Evolutionary conservation across 2,888 invertebrate species (phyloP).

Genomic region (Agriopis marginaria): DNA sequence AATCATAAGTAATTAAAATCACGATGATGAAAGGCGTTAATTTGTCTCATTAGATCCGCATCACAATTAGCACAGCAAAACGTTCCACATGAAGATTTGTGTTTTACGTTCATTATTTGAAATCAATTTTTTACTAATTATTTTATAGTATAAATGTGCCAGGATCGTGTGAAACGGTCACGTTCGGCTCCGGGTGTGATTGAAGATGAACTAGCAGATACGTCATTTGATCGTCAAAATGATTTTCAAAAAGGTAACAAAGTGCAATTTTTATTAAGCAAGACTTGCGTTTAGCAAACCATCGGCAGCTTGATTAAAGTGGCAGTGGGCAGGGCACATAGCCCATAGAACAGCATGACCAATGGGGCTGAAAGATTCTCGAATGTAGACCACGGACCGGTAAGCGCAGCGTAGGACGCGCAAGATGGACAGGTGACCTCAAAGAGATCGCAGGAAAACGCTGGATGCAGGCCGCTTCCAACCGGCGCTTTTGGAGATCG

Average conservation of each 20-base stretch:
- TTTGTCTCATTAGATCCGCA: constrained; percentile 27
- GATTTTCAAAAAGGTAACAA: constrained; percentile 8
- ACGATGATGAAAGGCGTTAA: constrained; percentile 21
- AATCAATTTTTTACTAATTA: constrained; percentile 41
- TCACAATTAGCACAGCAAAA: constrained; percentile 17
- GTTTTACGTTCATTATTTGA: constrained; percentile 37
- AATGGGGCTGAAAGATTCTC: too few relatives aligned
- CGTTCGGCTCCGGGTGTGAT: neutral
- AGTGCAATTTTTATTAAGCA: too few relatives aligned
- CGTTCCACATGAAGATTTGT: constrained; percentile 13
- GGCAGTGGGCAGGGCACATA: too few relatives aligned
- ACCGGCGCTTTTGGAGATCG: too few relatives aligned
- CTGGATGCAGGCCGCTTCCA: too few relatives aligned
- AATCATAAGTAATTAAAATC: neutral
- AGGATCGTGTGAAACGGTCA: neutral
- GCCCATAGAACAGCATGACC: too few relatives aligned
- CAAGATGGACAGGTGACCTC: too few relatives aligned
- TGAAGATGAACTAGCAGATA: neutral
- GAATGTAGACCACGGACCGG: too few relatives aligned
- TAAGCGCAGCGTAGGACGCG: too few relatives aligned
- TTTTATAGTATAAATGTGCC: constrained; percentile 24
- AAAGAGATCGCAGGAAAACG: too few relatives aligned
- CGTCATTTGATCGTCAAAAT: neutral
- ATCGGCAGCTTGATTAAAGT: too few relatives aligned
- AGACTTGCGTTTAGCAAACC: too few relatives aligned